A percentile compares a stretch with the other conserved stretches of the same genome.
Conservation (phyloP, 2,797 vertebrate genomes). For the Diglossa cyanea region DNA sequence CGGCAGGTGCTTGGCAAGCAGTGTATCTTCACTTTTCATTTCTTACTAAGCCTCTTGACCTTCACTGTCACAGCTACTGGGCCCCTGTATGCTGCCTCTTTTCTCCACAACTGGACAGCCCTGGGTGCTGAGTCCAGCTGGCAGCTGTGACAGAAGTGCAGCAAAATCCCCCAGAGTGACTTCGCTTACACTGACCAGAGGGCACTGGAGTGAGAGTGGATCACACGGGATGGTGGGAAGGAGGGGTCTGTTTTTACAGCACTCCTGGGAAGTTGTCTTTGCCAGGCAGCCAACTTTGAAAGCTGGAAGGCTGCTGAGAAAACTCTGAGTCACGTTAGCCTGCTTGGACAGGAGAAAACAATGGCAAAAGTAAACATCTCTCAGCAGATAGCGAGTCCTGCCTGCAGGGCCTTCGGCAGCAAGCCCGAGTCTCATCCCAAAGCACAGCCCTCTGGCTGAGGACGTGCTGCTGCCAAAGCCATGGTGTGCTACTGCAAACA, state of each 20-base stretch:
- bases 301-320: neutral
- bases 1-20: neutral
- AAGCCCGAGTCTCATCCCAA: neutral
- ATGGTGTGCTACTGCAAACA: neutral
- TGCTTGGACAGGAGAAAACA: slow-evolving; percentile 25
- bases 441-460: neutral
- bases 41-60: neutral
- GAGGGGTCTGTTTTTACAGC: slow-evolving; percentile 22
- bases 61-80: neutral
- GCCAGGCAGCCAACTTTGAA: slow-evolving; percentile 9
- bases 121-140: neutral
- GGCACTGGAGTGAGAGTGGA: neutral
- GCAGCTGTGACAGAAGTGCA: neutral
- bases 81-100: neutral
- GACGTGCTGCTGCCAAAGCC: neutral
- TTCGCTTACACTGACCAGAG: neutral
- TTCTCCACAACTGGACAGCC: neutral
- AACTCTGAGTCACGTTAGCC: slow-evolving; percentile 36
- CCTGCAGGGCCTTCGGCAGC: neutral
- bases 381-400: neutral
- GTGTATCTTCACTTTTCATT: neutral
- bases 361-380: slow-evolving; percentile 38
- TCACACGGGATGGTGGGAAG: neutral
- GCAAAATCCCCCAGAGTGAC: neutral
- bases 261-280: slow-evolving; percentile 32